Evolutionary conservation across 2,113 vertebrate species (phyloP).

Genomic region (Rattus rattus): DNA sequence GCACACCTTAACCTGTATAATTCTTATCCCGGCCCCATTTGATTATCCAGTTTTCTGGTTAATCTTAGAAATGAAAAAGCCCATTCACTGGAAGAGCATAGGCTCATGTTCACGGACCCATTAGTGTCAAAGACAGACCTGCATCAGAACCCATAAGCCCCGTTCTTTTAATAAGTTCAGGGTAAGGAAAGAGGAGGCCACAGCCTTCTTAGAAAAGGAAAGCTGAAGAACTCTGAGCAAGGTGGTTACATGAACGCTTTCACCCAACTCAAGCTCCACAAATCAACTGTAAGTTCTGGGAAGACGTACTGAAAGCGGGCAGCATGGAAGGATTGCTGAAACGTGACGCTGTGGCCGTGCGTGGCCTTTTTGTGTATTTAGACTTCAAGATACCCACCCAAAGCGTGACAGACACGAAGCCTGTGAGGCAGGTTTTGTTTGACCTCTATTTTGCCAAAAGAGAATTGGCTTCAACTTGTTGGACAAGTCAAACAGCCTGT

Average conservation of each 20-base stretch:
- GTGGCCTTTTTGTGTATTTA: background rate
- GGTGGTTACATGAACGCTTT: background rate
- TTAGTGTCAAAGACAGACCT: background rate
- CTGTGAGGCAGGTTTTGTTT: background rate
- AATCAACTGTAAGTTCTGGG: background rate
- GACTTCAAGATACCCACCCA: background rate
- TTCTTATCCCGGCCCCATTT: background rate
- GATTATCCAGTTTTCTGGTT: background rate
- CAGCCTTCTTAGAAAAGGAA: background rate
- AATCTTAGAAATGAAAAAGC: background rate
- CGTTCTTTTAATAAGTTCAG: background rate
- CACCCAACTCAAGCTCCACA: background rate
- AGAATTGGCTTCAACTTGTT: slow-evolving; percentile 16
- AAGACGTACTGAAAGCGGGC: too few relatives aligned
- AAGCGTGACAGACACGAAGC: background rate
- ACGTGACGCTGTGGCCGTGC: fast-evolving
- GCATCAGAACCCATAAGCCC: background rate
- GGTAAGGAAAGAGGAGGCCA: background rate
- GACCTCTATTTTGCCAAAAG: slow-evolving; percentile 3
- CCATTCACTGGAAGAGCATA: background rate
- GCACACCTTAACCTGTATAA: background rate
- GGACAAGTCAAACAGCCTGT: background rate
- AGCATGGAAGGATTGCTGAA: background rate
- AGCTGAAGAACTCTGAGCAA: background rate
- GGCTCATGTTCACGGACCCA: background rate